Base-by-base conservation (phyloP, 2,797 vertebrate species). In the Kryptolebias ocellatus region DNA sequence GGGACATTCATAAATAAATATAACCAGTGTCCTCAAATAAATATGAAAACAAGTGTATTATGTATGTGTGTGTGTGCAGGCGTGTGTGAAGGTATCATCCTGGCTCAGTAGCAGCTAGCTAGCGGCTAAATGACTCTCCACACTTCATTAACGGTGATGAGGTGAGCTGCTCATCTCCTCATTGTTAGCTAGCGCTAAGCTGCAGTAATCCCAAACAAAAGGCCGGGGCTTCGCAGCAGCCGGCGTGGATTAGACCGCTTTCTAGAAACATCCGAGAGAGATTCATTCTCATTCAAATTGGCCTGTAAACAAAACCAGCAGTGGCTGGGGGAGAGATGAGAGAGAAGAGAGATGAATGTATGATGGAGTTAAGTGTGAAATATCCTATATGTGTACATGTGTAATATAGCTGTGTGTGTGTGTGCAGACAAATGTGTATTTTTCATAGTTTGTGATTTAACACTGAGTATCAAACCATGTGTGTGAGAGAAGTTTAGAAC, bases 191-290 rank as follows among this genome's bases (percentile, higher is more conserved):
- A 47, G 79, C 94, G 95, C 95, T 98, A 98, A 99, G 93, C 96
- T 97, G 95, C 95, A 94, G 95, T 98, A 98, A 99, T 98, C 96
- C 96, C 96, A 98, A 97, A 99, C 97, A 98, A 99, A 99, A 95
- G 95, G 95, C 94, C 65, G 92, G 94, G 96, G 95, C 95, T 96
- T 95, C 67, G 68, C 83, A 81, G 85, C 85, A 83, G 85, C 87
- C 87, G 55, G 81, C 72, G 68, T 80, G 83, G 88, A 91, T 92
- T 91, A 92, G 72, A 81, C 31, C 45, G 85, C 88, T 85, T 91
- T 89, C 87, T 73, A 82, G 87, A 87, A 88, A 87, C 83, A 89
- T 87, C 78, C 69, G 63, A 87, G 85, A 79, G 95, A 96, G 96
- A 95, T 95, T 96, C 96, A 97, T 98, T 98, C 95, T 96, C 95